Percentiles rank a stretch among this genome's conserved stretches.
phyloP scores from a whole-genome alignment of 64 coral and sea anemone species.

The Stichodactyla helianthus region DNA sequence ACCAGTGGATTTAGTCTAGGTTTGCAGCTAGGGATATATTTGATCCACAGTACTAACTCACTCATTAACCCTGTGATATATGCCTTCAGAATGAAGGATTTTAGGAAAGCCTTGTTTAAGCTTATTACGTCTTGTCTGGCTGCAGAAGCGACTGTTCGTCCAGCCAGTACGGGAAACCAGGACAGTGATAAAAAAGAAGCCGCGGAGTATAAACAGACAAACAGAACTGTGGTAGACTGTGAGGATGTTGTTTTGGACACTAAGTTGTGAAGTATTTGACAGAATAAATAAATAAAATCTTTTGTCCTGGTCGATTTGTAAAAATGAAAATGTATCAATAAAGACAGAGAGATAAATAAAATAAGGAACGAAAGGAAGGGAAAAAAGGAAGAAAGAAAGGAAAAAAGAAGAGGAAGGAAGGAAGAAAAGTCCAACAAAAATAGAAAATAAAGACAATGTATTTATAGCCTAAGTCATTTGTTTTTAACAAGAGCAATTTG shows the following conservation, averaged over 20 bases:
- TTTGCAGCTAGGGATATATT: background rate
- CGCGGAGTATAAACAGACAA: background rate
- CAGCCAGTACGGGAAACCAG: background rate
- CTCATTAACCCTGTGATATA: conserved; percentile 6
- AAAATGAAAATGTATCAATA: background rate
- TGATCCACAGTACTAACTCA: conserved; percentile 8
- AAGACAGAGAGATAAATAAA: background rate
- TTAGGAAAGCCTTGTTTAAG: conserved; percentile 5
- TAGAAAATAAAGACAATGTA: no score
- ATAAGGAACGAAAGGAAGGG: no score
- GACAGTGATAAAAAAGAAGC: background rate
- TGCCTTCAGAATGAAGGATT: conserved; percentile 18
- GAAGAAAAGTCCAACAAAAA: no score
- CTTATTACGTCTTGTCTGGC: background rate
- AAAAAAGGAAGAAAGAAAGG: no score
- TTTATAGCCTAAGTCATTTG: no score
- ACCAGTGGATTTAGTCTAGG: background rate
- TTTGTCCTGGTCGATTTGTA: no score
- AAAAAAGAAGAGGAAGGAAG: no score
- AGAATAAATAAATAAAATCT: no score
- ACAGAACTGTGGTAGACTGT: background rate
- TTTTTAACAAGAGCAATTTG: no score
- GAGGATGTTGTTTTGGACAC: background rate
- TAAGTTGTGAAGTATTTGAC: background rate
- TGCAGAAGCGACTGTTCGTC: background rate